Evolutionary conservation across 2,888 invertebrate species (phyloP).

Genomic region (Crioceris asparagi): DNA sequence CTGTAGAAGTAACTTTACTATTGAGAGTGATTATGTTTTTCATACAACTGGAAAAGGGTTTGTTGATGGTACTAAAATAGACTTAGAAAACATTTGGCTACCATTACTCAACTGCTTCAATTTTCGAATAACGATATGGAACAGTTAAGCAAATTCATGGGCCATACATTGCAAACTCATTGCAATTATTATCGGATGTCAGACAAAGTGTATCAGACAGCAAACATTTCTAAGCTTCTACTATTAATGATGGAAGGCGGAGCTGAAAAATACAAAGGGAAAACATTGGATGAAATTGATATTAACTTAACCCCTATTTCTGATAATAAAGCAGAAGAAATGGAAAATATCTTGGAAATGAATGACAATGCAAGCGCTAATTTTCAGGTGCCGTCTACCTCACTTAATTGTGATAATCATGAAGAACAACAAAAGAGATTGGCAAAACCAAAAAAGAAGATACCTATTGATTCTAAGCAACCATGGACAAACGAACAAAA

Average conservation of each 20-base stretch:
- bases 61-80: conserved; percentile 17
- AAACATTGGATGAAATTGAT: conserved; percentile 12
- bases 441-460: no score
- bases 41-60: no score
- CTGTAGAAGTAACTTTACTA: no score
- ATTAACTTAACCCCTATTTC: conserved; percentile 54
- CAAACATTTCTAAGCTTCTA: conserved; percentile 14
- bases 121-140: conserved; percentile 14
- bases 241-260: conserved; percentile 12
- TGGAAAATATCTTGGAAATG: no score
- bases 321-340: conserved; percentile 79
- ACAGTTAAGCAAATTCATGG: conserved; percentile 16
- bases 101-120: conserved; percentile 11
- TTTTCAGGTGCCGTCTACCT: no score
- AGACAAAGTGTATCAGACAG: conserved; percentile 15
- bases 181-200: conserved; percentile 12
- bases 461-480: not conserved
- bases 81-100: conserved; percentile 17
- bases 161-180: conserved; percentile 16
- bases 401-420: no score
- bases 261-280: conserved; percentile 12
- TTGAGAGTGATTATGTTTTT: no score
- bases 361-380: not conserved
- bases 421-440: no score
- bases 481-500: conserved; percentile 4